These are phyloP conservation scores for Telmatherina bonti DNA, from an alignment of 2,797 vertebrate genomes.

Conservation along the genomic window DNA sequence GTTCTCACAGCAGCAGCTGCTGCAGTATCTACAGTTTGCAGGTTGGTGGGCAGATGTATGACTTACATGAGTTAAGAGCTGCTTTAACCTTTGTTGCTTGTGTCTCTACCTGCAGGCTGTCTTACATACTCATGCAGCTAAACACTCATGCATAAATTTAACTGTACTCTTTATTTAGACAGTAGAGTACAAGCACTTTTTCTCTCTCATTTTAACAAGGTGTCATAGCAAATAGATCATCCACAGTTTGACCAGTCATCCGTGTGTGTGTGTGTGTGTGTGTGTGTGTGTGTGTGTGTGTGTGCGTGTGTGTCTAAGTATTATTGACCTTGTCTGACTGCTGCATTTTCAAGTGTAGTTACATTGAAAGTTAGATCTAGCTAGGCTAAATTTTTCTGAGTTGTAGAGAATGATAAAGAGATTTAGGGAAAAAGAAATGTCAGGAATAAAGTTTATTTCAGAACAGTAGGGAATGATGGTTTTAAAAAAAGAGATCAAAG, in stretches of 20 bases:
- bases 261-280: too few relatives aligned
- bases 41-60: slow-evolving; percentile 65
- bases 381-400: too few relatives aligned
- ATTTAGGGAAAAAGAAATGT: too few relatives aligned
- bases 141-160: background rate
- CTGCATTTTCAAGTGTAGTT: too few relatives aligned
- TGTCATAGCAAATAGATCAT: too few relatives aligned
- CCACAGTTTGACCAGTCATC: too few relatives aligned
- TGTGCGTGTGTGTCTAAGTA: too few relatives aligned
- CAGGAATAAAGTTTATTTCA: too few relatives aligned
- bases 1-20: slow-evolving; percentile 48
- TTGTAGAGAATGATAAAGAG: too few relatives aligned
- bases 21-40: slow-evolving; percentile 68
- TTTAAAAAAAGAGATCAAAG: background rate
- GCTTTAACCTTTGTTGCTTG: slow-evolving; percentile 80
- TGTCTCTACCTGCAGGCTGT: slow-evolving; percentile 52
- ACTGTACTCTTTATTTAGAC: background rate
- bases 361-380: too few relatives aligned
- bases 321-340: too few relatives aligned
- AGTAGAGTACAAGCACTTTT: background rate
- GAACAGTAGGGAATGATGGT: background rate
- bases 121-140: background rate
- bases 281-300: too few relatives aligned
- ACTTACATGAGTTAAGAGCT: slow-evolving; percentile 78
- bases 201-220: slow-evolving; percentile 1